Evolutionary conservation across 2,888 invertebrate genomes (phyloP), one percentile per base, ranked within the genome.

Genomic region (Bugula neritina): DNA sequence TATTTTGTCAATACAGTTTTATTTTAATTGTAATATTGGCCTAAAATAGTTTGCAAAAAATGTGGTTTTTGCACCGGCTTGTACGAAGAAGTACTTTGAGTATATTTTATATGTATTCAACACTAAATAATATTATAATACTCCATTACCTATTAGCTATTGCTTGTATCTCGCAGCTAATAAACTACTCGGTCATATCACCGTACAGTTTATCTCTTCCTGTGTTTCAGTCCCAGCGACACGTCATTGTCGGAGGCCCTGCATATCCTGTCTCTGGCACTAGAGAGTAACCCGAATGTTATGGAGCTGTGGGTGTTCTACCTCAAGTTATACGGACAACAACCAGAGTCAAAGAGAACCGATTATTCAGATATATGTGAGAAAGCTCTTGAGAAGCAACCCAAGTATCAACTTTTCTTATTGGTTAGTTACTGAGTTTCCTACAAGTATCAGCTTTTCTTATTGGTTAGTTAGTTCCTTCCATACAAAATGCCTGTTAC

Each of bases 231-330:
- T 25, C 27, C 63, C 21, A 72, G 73, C 72, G 73, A 23, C 52
- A 70, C 58, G 69, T 72, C 69, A 54, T 71, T 84, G n/a, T 80
- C 82, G 72, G 78, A 80, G 43, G 81, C 82, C 1, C 75, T 84
- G 70, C 82, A 82, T 75, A 80, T 83, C 0, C 73, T 84, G 69
- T 80, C 84, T 1, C 76, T 83, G 43, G 83, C 78, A 1, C 75
- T 84, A 35, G 84, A 84, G 73, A 75, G 74, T 27, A 84, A 84
- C 75, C 78, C 77, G 71, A 73, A 72, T n/a, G 77, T 75, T 70
- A 63, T 74, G 35, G 78, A 78, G n/a, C 74, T 84, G 10, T 84
- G 84, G 83, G 75, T 78, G 52, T 78, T 79, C 72, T 84, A 84
- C 73, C 75, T 84, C 23, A 73, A 73, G 10, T 73, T 83, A 52